Percentiles rank a stretch among this genome's conserved stretches.
These are phyloP conservation scores for Cosmorhoe ocellata DNA, from an alignment of 2,888 invertebrate genomes.

Conservation along the genomic window DNA sequence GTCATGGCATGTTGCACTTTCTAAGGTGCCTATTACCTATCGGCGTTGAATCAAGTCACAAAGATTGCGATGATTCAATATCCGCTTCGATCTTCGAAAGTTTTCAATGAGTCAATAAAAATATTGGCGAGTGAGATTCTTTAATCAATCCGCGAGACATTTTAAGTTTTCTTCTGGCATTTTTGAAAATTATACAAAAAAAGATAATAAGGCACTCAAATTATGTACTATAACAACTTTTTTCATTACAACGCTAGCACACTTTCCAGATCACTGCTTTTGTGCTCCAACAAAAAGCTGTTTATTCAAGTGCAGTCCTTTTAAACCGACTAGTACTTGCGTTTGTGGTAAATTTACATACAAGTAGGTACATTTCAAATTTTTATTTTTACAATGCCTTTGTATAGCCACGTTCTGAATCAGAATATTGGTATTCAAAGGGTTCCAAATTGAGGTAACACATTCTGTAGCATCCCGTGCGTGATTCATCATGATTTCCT, in stretches of 20 bases:
- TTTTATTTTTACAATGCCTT: not conserved
- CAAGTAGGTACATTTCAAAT: not conserved
- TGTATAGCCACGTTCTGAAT: slow-evolving; percentile 42
- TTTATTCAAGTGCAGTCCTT: slow-evolving; percentile 25
- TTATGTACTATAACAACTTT: slow-evolving; percentile 16
- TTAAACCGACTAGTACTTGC: slow-evolving; percentile 1
- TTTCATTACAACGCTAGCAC: slow-evolving; percentile 25
- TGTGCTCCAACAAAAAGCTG: slow-evolving; percentile 31
- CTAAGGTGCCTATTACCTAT: slow-evolving; percentile 40
- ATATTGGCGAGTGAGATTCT: no score
- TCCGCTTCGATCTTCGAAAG: slow-evolving; percentile 34
- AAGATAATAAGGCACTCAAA: not conserved
- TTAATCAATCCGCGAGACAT: no score
- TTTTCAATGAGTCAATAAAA: slow-evolving; percentile 27
- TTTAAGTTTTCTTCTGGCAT: no score
- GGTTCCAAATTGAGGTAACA: slow-evolving; percentile 48
- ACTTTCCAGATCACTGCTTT: slow-evolving; percentile 34
- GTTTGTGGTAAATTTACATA: slow-evolving; percentile 1
- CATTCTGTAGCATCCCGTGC: slow-evolving; percentile 52
- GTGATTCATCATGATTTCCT: slow-evolving; percentile 51
- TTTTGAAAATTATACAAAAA: no score
- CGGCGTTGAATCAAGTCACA: slow-evolving; percentile 8
- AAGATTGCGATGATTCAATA: slow-evolving; percentile 34
- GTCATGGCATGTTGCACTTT: slow-evolving; percentile 46
- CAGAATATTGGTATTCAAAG: slow-evolving; percentile 55